A percentile compares a stretch with the other conserved stretches of the same genome.
Conservation (phyloP, 92 coral and sea anemone species). For the Scolanthus callimorphus region DNA sequence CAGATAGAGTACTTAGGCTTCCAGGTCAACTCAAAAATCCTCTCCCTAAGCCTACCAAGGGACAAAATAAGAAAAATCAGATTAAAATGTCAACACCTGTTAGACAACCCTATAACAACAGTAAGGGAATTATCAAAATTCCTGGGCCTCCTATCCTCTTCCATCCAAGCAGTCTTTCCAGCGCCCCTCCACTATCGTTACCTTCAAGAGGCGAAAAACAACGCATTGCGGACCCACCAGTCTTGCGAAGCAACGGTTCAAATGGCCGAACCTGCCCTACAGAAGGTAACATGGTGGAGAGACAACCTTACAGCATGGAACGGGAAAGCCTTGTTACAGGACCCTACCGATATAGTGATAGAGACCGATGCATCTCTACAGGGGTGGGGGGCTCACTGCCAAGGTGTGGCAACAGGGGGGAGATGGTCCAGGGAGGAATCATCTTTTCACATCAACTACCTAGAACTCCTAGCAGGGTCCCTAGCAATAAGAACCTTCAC, state of each 20-base stretch:
- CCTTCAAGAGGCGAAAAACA: constrained; percentile 24
- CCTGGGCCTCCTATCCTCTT: constrained; percentile 52
- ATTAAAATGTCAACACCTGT: constrained; percentile 14
- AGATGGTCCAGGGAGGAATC: constrained; percentile 12
- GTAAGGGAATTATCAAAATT: constrained; percentile 38
- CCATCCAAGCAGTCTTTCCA: constrained; percentile 41
- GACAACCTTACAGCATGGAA: constrained; percentile 40
- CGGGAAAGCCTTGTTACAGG: constrained; percentile 30
- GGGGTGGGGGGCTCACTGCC: constrained; percentile 51
- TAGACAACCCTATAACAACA: constrained; percentile 16
- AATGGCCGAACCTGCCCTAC: neutral
- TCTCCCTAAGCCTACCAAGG: constrained; percentile 22
- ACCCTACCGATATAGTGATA: constrained; percentile 35
- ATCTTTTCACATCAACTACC: constrained; percentile 14
- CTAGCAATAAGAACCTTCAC: constrained; percentile 11
- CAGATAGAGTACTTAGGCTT: neutral
- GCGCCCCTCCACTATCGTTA: constrained; percentile 43
- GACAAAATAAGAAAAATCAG: constrained; percentile 37
- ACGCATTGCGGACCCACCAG: constrained; percentile 1
- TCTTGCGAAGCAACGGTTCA: constrained; percentile 28
- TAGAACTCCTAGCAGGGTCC: constrained; percentile 18
- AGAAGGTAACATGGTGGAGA: constrained; percentile 38
- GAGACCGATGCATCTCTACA: constrained; percentile 54
- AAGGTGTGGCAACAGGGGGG: constrained; percentile 39
- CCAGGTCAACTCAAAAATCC: constrained; percentile 4